Base-by-base conservation (phyloP, 1,140 invertebrate species). In the Euura lappo region DNA sequence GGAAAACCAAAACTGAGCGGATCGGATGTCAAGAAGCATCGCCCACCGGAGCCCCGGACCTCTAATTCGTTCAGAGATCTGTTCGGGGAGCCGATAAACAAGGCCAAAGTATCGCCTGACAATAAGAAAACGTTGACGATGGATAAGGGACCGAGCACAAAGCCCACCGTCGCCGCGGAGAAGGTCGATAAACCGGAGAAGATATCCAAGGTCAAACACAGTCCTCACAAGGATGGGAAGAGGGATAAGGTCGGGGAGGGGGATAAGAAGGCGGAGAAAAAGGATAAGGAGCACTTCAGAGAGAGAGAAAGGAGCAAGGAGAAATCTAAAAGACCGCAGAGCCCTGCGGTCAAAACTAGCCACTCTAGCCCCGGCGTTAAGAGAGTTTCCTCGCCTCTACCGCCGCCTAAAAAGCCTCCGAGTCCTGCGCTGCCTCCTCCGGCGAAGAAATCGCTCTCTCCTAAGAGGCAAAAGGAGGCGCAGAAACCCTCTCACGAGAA, bases 21-120 rank as follows among this genome's bases (percentile, higher is more conserved):
- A 44, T 81, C 86, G 71, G 89, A 90, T 28, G 84, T 86, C 44
- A 92, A 92, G 80, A 92, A 91, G 71, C 86, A 89, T 69, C 90
- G 91, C 70, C 85, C 89, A 70, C 89, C 91, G 42, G 92, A 92
- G 78, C 85, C 89, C 45, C 92, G 90, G 79, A 85, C 84, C 79
- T 91, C 90, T 74, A 92, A 90, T 78, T 90, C 91, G 68, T 96
- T 96, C 85, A 91, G 92, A 60, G 93, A 91, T 75, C 86, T 97
- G 68, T 96, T 96, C 88, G 95, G 95, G 1, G 85, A 92, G 45
- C 94, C 94, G 2, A 93, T 96, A 72, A 94, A 94, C 80, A 91
- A 90, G 4, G 75, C 81, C 3, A 93, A 92, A 85, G 85, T 90
- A 67, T 91, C 91, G 44, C 90, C 91, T 1, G 92, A 94, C 51